Evolutionary conservation across 2,113 vertebrate species (phyloP).

Genomic region (Cinclus mexicanus): DNA sequence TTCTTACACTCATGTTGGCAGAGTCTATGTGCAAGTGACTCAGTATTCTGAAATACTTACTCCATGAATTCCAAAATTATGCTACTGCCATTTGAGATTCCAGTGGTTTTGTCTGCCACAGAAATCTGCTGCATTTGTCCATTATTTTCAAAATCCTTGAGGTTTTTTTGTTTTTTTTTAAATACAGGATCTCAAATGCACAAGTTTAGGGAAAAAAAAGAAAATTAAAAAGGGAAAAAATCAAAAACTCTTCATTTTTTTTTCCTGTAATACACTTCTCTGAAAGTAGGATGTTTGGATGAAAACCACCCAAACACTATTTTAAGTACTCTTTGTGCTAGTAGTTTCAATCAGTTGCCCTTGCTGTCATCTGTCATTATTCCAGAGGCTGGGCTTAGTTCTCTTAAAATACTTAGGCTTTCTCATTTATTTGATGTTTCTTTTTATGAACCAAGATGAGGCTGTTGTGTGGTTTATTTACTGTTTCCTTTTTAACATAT

Average conservation of each 20-base stretch:
- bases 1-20: neutral
- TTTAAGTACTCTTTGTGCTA: neutral
- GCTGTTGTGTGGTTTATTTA: neutral
- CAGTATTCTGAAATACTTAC: neutral
- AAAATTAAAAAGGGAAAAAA: neutral
- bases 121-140: neutral
- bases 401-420: neutral
- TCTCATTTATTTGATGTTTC: neutral
- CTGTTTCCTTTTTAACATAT: neutral
- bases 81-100: neutral
- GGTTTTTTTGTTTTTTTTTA: neutral
- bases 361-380: neutral
- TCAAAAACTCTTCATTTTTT: neutral
- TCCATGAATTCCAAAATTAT: neutral
- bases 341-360: neutral
- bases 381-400: neutral
- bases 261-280: neutral
- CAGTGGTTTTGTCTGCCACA: neutral
- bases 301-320: rapidly evolving
- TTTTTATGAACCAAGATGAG: neutral
- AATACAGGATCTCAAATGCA: neutral
- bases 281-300: neutral
- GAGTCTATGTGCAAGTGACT: neutral
- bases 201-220: rapidly evolving
- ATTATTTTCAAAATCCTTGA: neutral